A percentile compares a stretch with the other conserved stretches of the same genome.
phyloP scores from a whole-genome alignment of 2,888 invertebrate species.

The Meliscaeva auricollis region DNA sequence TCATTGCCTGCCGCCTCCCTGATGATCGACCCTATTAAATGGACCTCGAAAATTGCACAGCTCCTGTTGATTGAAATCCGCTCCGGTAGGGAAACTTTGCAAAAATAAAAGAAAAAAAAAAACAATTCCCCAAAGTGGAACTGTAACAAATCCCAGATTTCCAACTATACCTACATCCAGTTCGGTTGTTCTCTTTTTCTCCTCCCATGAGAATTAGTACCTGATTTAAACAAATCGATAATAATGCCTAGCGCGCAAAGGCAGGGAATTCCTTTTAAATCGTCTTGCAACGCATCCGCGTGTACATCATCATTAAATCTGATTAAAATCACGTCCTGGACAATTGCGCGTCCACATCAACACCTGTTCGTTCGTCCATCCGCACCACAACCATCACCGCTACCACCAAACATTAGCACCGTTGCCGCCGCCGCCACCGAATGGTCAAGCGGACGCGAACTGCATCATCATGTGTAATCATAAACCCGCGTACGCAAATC shows the following conservation, averaged over 20 bases:
- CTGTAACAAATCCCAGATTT: conserved; percentile 57
- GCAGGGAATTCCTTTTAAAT: conserved; percentile 50
- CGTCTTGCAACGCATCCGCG: conserved; percentile 60
- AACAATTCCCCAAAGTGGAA: conserved; percentile 54
- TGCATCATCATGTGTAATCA: conserved; percentile 46
- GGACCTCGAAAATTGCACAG: conserved; percentile 65
- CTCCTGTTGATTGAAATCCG: conserved; percentile 73
- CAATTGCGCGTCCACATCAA: conserved; percentile 74
- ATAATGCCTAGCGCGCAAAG: conserved; percentile 53
- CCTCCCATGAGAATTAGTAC: conserved; percentile 76
- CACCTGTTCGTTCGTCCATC: conserved; percentile 64
- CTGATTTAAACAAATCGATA: conserved; percentile 77
- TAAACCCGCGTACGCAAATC: conserved; percentile 73
- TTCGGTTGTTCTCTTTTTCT: background rate
- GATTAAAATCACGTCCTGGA: conserved; percentile 82
- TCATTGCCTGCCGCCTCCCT: conserved; percentile 1
- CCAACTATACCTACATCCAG: too few species aligned
- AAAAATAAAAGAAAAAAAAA: background rate
- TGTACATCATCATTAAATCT: conserved; percentile 76
- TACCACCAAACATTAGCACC: too few species aligned
- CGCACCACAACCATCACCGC: background rate
- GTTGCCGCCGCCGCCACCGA: conserved; percentile 14
- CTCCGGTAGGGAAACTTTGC: background rate
- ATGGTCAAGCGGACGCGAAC: conserved; percentile 1
- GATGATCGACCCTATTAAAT: conserved; percentile 57